These are phyloP conservation scores for Coilia nasus DNA, from an alignment of 2,797 vertebrate genomes.

Conservation along the genomic window DNA sequence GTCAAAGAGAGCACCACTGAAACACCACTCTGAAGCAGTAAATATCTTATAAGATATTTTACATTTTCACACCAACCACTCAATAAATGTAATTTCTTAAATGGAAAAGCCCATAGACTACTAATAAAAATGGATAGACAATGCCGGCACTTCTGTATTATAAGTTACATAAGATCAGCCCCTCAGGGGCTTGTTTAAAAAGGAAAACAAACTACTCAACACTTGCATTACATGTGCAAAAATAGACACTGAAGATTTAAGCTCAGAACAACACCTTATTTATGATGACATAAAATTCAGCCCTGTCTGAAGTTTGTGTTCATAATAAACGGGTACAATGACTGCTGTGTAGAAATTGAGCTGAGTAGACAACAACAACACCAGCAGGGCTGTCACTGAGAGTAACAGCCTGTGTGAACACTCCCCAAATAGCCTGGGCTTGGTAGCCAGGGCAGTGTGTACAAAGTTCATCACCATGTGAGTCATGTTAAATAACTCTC, in stretches of 20 bases:
- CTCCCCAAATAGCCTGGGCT: constrained; percentile 25
- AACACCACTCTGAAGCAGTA: too few species aligned
- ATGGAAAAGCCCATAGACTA: neutral
- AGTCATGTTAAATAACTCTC: constrained; percentile 28
- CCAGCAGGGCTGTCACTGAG: neutral
- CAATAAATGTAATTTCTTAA: neutral
- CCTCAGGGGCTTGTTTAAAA: neutral
- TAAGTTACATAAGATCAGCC: neutral
- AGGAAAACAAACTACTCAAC: neutral
- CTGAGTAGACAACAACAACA: neutral
- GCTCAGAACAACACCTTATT: neutral
- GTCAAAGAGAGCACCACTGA: too few species aligned
- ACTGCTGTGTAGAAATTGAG: neutral
- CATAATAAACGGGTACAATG: neutral
- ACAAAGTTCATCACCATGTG: constrained; percentile 46
- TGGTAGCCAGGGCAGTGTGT: constrained; percentile 48
- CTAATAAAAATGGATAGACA: neutral
- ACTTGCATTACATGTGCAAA: neutral
- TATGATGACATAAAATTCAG: neutral
- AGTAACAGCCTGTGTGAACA: constrained; percentile 16
- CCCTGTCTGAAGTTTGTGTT: neutral
- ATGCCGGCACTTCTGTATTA: neutral
- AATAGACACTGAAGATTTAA: neutral
- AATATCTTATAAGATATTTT: too few species aligned
- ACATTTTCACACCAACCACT: too few species aligned